Base-by-base conservation (phyloP, 2,888 invertebrate genomes). In the Melinaea marsaeus region DNA sequence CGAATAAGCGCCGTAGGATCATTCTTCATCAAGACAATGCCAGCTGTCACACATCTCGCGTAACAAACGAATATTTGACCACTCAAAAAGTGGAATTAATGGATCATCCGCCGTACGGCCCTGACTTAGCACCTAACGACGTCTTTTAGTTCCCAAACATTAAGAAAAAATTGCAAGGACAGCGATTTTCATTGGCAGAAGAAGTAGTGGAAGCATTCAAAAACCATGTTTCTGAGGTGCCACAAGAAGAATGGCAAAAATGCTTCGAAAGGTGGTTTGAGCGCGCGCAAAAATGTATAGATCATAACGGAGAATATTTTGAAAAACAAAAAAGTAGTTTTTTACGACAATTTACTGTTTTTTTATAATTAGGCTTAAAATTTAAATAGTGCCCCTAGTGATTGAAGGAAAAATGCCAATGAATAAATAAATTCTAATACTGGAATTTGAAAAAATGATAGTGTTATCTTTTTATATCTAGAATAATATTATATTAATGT, bases 131-230 rank as follows among this genome's bases (percentile, higher is more conserved):
- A 9, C 42, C 42, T 9, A 42, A 42, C 9, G 9, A 42, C 11
- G 65, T 65, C 57, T 67, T 56, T 69, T 62, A 58, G 57, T 66
- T 66, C 35, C 61, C 64, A 59, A 62, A 42, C 55, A 57, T 66
- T 22, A 66, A 66, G 68, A 66, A 66, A 55, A 68, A 62, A 64
- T 58, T 66, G 54, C 65, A 63, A 65, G 65, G 65, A 62, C 66
- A 66, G 62, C 56, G 65, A 47, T 66, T 70, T 63, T 62, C 60
- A 55, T 63, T 42, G 55, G 61, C 58, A 22, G 66, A 67, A 66
- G 61, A 66, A 37, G 63, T 66, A 32, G 62, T 69, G 32, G 64
- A 66, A 56, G 67, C 69, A 22, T 67, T 62, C 66, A 67, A 67
- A 64, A 58, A 46, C 58, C 55, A 62, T 56, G 59, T 69, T 69